Conservation (phyloP, 2,888 invertebrate genomes). For the Pachliopta kotzebuea region DNA sequence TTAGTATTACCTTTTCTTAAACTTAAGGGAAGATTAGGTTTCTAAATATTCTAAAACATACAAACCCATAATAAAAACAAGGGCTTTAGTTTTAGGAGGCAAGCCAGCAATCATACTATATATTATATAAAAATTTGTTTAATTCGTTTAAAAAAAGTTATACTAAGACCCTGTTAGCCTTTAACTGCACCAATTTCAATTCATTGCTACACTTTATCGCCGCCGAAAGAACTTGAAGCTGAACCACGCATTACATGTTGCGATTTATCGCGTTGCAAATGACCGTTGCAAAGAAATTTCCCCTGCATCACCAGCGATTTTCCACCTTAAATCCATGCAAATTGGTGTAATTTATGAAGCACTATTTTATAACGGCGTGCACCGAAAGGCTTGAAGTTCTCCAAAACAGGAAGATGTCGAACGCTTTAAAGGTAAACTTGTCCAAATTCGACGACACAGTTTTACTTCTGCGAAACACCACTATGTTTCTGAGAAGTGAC, state of each 20-base stretch:
- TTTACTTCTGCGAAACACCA: slow-evolving; percentile 34
- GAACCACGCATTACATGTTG: slow-evolving; percentile 57
- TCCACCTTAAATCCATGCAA: slow-evolving; percentile 55
- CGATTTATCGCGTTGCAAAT: slow-evolving; percentile 61
- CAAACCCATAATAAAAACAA: too few species aligned
- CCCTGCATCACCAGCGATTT: slow-evolving; percentile 53
- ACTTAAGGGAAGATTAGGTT: too few species aligned
- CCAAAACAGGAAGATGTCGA: slow-evolving; percentile 37
- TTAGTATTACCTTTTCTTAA: too few species aligned
- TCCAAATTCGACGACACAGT: slow-evolving; percentile 32
- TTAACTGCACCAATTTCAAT: neutral
- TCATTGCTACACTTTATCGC: slow-evolving; percentile 38
- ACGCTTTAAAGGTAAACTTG: slow-evolving; percentile 25
- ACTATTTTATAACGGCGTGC: slow-evolving; percentile 35
- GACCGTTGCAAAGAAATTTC: slow-evolving; percentile 61
- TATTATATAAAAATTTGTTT: neutral
- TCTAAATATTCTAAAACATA: too few species aligned
- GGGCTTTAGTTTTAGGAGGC: too few species aligned
- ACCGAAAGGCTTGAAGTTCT: slow-evolving; percentile 31
- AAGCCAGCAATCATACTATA: neutral
- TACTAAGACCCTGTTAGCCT: neutral
- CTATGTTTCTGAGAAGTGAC: slow-evolving; percentile 32
- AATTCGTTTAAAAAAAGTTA: too few species aligned
- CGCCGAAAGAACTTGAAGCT: slow-evolving; percentile 48
- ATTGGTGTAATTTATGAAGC: slow-evolving; percentile 52